phyloP scores from a whole-genome alignment of 2,113 vertebrate species.

The Furnarius figulus region DNA sequence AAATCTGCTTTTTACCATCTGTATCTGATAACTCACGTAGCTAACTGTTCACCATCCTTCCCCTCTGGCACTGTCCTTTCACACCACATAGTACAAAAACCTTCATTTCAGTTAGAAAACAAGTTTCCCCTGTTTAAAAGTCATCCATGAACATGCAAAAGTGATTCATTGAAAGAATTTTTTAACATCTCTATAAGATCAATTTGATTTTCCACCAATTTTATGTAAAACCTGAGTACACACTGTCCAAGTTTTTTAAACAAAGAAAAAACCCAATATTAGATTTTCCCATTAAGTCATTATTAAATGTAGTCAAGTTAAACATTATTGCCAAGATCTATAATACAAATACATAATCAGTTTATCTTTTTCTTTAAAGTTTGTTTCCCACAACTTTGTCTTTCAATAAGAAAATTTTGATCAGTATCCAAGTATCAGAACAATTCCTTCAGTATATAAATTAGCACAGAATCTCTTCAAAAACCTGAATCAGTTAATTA shows the following conservation, averaged over 20 bases:
- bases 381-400: not conserved
- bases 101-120: not conserved
- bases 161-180: not conserved
- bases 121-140: not conserved
- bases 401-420: not conserved
- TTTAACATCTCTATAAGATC: not conserved
- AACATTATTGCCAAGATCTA: not conserved
- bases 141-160: not conserved
- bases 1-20: not conserved
- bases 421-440: not conserved
- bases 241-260: not conserved
- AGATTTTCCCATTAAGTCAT: not conserved
- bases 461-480: not conserved
- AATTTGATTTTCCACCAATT: not conserved
- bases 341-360: not conserved
- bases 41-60: not conserved
- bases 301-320: not conserved
- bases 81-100: not conserved
- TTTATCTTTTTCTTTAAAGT: not conserved
- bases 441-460: not conserved
- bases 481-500: not conserved
- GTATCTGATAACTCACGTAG: not conserved
- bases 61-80: not conserved
- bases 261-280: not conserved
- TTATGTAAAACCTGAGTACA: not conserved